Percentiles rank a stretch among this genome's conserved stretches.
Evolutionary conservation across 2,888 invertebrate genomes (phyloP).

Genomic region (Didymodactylos carnosus): DNA sequence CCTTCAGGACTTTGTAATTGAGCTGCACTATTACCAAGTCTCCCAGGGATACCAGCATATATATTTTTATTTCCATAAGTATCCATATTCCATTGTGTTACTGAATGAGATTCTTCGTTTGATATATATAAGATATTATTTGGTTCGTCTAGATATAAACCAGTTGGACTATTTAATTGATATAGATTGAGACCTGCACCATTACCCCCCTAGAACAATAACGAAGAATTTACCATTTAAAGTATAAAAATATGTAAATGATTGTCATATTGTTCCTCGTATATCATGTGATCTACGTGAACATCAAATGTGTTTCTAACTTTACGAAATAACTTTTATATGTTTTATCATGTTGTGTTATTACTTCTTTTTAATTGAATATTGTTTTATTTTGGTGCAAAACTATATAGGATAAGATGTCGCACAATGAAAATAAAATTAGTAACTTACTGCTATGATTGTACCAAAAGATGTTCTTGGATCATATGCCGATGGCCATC

Average conservation of each 20-base stretch:
- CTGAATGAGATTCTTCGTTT: not conserved
- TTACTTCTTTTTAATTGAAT: too few relatives aligned
- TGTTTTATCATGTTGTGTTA: too few relatives aligned
- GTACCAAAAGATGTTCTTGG: not conserved
- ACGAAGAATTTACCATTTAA: too few relatives aligned
- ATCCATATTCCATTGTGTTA: not conserved
- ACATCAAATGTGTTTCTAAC: too few relatives aligned
- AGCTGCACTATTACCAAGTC: not conserved
- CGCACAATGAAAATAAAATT: not conserved
- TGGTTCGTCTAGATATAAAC: not conserved
- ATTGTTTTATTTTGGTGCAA: too few relatives aligned
- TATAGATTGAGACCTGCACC: not conserved
- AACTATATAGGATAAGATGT: too few relatives aligned
- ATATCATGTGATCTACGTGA: too few relatives aligned
- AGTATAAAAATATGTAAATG: too few relatives aligned
- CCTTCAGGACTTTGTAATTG: not conserved
- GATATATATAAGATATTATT: not conserved
- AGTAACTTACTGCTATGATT: not conserved
- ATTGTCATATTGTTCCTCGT: too few relatives aligned
- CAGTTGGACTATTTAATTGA: not conserved
- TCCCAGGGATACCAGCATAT: not conserved
- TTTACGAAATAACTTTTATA: too few relatives aligned
- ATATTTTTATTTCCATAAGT: not conserved
- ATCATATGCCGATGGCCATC: not conserved
- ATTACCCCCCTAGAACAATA: not conserved